These are phyloP conservation scores for Holothuria scabra DNA, from an alignment of 53 echinoderm and acorn worm species.

Conservation along the genomic window DNA sequence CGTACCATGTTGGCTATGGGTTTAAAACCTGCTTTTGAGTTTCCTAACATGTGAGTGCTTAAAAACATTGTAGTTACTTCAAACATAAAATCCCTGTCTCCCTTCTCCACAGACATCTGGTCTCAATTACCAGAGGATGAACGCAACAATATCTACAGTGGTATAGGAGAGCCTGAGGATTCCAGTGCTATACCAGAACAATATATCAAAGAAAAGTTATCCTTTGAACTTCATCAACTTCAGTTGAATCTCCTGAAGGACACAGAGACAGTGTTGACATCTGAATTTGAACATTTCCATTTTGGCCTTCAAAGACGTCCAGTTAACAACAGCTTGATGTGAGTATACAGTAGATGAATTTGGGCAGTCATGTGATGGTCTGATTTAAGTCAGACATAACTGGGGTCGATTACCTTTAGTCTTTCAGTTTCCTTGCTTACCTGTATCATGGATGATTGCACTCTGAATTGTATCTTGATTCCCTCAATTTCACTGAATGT, in stretches of 20 bases:
- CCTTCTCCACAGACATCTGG: constrained; percentile 70
- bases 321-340: constrained; percentile 84
- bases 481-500: no score
- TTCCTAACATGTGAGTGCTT: no score
- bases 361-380: no score
- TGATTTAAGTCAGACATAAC: no score
- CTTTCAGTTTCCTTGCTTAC: no score
- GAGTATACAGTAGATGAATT: constrained; percentile 47
- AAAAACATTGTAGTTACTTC: no score
- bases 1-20: no score
- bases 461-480: no score
- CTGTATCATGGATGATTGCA: no score
- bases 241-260: constrained; percentile 74
- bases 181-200: constrained; percentile 45
- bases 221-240: constrained; percentile 78
- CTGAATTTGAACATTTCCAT: constrained; percentile 81
- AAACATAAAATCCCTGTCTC: no score
- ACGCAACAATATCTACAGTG: constrained; percentile 70
- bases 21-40: no score
- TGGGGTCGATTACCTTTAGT: no score
- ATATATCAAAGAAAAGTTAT: constrained; percentile 88
- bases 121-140: constrained; percentile 85
- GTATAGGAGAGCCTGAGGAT: constrained; percentile 43
- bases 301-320: constrained; percentile 81
- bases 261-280: constrained; percentile 70